Evolutionary conservation across 2,113 vertebrate species (phyloP).

Genomic region (Psettodes erumei): DNA sequence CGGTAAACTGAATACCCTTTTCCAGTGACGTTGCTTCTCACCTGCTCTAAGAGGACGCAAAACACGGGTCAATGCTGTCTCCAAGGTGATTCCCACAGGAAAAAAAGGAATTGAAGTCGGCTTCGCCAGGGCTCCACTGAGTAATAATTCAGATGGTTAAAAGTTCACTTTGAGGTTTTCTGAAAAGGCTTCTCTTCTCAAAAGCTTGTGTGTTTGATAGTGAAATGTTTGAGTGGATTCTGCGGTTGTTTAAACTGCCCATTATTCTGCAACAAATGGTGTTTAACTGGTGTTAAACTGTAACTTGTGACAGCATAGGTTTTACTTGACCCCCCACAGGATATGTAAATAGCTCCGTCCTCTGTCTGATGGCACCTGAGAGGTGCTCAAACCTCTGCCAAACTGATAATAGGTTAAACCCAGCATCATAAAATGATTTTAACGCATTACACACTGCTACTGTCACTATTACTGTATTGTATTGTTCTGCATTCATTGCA

Average conservation of each 20-base stretch:
- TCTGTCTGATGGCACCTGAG: background rate
- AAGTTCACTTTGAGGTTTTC: background rate
- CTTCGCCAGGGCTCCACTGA: background rate
- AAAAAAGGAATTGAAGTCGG: background rate
- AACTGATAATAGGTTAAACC: background rate
- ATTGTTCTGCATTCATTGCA: background rate
- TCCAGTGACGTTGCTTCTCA: constrained; percentile 31
- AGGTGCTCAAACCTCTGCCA: background rate
- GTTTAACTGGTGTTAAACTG: background rate
- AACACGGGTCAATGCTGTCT: constrained; percentile 12
- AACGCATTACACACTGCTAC: background rate
- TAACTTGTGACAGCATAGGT: background rate
- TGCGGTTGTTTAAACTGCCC: background rate
- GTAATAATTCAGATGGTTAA: background rate
- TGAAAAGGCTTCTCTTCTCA: background rate
- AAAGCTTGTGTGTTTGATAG: no score
- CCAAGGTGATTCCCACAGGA: background rate
- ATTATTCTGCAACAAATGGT: constrained; percentile 1
- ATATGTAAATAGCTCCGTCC: background rate
- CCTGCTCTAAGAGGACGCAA: constrained; percentile 16
- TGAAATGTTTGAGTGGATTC: background rate
- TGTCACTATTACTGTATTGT: background rate
- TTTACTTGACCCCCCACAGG: background rate
- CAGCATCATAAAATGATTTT: background rate
- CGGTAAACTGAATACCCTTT: constrained; percentile 15